A percentile compares a stretch with the other conserved stretches of the same genome.
Conservation (phyloP, 2,888 invertebrate species). For the Macrophya annulata region DNA sequence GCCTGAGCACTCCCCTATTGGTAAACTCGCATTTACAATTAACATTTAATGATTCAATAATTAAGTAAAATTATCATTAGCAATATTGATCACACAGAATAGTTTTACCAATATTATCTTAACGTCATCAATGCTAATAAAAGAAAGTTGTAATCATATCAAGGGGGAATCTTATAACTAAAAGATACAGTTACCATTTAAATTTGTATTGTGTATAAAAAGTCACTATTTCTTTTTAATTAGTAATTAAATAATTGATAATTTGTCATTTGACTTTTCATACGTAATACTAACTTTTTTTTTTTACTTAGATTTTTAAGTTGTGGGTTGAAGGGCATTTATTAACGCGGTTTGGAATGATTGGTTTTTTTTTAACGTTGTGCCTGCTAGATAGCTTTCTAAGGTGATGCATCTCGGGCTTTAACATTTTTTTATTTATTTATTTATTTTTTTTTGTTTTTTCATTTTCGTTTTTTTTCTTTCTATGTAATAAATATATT, state of each 20-base stretch:
- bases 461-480: neutral
- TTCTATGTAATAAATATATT: conserved; percentile 39
- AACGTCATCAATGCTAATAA: conserved; percentile 59
- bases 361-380: conserved; percentile 47
- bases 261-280: conserved; percentile 21
- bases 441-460: too few relatives aligned
- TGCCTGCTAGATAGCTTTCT: conserved; percentile 56
- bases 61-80: conserved; percentile 63
- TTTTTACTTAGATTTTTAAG: conserved; percentile 49
- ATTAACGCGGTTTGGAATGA: conserved; percentile 53
- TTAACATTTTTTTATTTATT: conserved; percentile 38
- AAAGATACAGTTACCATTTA: conserved; percentile 61
- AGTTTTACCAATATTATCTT: conserved; percentile 62
- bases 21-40: conserved; percentile 20
- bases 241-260: conserved; percentile 11
- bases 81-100: conserved; percentile 65
- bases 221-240: conserved; percentile 13
- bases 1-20: conserved; percentile 48
- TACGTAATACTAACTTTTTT: conserved; percentile 26
- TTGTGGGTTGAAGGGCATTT: conserved; percentile 41
- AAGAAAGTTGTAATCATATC: conserved; percentile 59
- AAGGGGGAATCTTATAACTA: conserved; percentile 64
- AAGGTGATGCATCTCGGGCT: conserved; percentile 41
- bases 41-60: conserved; percentile 56
- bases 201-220: conserved; percentile 16